Evolutionary conservation across 30 jellyfish, hydroid and myxozoan genomes (phyloP), one percentile per base, ranked within the genome.

Genomic region (Mastigias papua): DNA sequence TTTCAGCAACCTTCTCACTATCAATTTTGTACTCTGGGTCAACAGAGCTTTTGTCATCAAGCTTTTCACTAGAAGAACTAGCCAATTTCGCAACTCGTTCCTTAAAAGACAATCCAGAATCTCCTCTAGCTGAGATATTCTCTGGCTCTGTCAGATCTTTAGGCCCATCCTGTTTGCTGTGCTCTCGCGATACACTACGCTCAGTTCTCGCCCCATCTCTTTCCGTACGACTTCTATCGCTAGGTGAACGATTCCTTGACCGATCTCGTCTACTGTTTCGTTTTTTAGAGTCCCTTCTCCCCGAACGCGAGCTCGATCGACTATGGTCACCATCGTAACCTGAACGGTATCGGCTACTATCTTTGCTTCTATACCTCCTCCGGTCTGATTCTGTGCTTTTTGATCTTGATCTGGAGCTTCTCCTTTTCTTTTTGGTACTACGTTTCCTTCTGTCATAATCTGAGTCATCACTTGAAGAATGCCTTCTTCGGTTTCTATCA

Each of bases 391-490:
- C 80, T n/a, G 82, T 46, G 62, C 90, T 80, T 22, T 81, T 37
- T 0, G 90, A 80, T 35, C 88, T 35, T 32, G 94, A 85, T 29
- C 88, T 63, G 8, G 87, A 84, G 31, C 87, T 84, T 21, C 88
- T 67, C 54, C 78, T 71, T 51, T 85, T 85, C 83, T 85, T 85
- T 46, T 73, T 73, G 23, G 48, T 58, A 29, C 69, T 79, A n/a
- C 88, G 81, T 62, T 57, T 85, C 54, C 78, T 30, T 61, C 94
- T 54, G 0, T 84, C 93, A n/a, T 72, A 63, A 34, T 85, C 94
- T 25, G 94, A 85, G 17, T 85, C 94, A 34, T 60, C 94, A 46
- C 94, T 85, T n/a, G 94, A 85, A 2, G 88, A 69, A 23, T 33
- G 69, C 17, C 32, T 34, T 73, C 88, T 73, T 58, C 94, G 60